These are phyloP conservation scores for Dicrostonyx torquatus DNA, from an alignment of 2,797 vertebrate genomes.

Conservation along the genomic window DNA sequence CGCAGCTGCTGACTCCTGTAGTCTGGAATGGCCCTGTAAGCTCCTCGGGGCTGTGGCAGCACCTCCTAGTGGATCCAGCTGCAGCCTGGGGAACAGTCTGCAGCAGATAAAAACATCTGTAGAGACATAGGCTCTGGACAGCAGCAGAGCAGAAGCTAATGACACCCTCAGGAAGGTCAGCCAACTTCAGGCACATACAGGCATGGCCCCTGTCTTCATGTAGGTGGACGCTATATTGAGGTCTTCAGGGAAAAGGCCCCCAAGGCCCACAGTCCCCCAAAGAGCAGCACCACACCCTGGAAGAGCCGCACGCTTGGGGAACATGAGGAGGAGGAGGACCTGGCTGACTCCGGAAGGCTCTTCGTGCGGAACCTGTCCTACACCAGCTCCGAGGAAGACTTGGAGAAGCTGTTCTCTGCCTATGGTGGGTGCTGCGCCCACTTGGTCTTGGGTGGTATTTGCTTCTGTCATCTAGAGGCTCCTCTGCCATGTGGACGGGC, in stretches of 20 bases:
- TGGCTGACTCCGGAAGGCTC: constrained; percentile 95
- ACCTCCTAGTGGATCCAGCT: neutral
- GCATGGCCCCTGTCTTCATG: neutral
- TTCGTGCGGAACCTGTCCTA: constrained; percentile 97
- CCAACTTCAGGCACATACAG: rapidly evolving
- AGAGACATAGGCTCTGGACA: neutral
- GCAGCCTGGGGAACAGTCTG: rapidly evolving
- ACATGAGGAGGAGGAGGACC: constrained; percentile 94
- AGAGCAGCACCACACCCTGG: constrained; percentile 86
- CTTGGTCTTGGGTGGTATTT: neutral
- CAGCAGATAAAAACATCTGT: neutral
- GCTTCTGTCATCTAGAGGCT: rapidly evolving
- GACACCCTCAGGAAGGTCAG: rapidly evolving
- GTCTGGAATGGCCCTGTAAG: neutral
- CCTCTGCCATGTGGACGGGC: rapidly evolving
- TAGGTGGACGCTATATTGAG: constrained; percentile 94
- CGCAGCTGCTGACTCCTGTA: neutral
- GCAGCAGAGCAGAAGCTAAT: neutral
- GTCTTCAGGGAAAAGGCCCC: constrained; percentile 86
- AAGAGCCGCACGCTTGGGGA: constrained; percentile 88
- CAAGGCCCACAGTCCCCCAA: constrained; percentile 60
- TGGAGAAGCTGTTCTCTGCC: constrained; percentile 92
- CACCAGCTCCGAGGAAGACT: constrained; percentile 94
- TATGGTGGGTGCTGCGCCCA: constrained; percentile 85
- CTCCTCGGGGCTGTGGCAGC: neutral